phyloP scores from a whole-genome alignment of 2,113 vertebrate genomes.

The Zapus hudsonius region DNA sequence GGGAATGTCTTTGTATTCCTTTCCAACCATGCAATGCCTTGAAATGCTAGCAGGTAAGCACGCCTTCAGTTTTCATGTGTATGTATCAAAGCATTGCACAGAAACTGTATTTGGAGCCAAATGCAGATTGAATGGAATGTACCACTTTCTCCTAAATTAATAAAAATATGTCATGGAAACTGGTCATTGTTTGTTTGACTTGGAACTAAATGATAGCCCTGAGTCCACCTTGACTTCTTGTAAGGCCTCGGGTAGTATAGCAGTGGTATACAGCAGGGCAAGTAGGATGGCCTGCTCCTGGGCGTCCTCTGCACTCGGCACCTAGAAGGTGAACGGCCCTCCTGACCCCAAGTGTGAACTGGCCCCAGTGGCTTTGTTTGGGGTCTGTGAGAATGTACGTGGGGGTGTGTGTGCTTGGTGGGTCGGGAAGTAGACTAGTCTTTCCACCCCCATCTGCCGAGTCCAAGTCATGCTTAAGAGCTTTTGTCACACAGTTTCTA shows the following conservation, averaged over 20 bases:
- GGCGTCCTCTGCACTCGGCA: conserved; percentile 48
- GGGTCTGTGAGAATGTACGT: not conserved
- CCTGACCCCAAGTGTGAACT: conserved; percentile 45
- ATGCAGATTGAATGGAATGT: conserved; percentile 72
- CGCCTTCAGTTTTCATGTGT: conserved; percentile 27
- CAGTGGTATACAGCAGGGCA: not conserved
- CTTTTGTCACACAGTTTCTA: not conserved
- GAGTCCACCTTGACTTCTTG: not conserved
- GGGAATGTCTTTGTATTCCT: not conserved
- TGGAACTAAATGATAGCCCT: not conserved
- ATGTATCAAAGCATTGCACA: conserved; percentile 57
- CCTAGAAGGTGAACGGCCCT: conserved; percentile 67
- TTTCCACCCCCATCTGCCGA: not conserved
- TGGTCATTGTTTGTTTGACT: conserved; percentile 85
- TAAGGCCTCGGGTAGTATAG: not conserved
- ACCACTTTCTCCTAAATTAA: conserved; percentile 76
- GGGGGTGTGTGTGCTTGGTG: not conserved
- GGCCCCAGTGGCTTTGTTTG: not conserved
- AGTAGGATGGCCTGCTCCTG: conserved; percentile 22
- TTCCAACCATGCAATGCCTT: not conserved
- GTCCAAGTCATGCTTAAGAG: not conserved
- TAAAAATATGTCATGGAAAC: conserved; percentile 85
- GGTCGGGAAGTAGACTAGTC: not conserved
- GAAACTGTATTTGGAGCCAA: conserved; percentile 68
- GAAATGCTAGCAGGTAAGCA: conserved; percentile 76